Evolutionary conservation across 2,888 invertebrate species (phyloP).

Genomic region (Cryptophagus acutangulus): DNA sequence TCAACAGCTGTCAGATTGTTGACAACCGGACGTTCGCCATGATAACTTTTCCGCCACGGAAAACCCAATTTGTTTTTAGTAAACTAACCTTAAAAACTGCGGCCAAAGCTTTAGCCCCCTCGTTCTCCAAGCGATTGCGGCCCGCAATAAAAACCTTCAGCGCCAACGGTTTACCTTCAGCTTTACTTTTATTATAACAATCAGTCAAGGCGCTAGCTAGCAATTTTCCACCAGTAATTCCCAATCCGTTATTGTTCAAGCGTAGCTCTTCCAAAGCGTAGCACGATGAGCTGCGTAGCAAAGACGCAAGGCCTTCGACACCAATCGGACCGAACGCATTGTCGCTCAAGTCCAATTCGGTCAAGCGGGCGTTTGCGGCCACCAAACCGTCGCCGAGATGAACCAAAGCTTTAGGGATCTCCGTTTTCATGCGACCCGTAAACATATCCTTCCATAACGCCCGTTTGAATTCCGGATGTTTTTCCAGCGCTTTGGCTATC

Average conservation of each 20-base stretch:
- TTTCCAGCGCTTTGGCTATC: slow-evolving; percentile 73
- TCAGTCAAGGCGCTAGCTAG: slow-evolving; percentile 71
- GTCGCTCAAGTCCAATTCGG: slow-evolving; percentile 88
- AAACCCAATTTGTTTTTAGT: slow-evolving; percentile 4
- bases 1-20: not conserved
- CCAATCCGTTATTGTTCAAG: slow-evolving; percentile 96
- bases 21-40: too few relatives aligned
- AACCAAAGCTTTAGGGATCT: slow-evolving; percentile 89
- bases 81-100: slow-evolving; percentile 67
- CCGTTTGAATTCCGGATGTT: slow-evolving; percentile 70
- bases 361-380: slow-evolving; percentile 69
- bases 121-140: slow-evolving; percentile 90
- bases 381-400: slow-evolving; percentile 78
- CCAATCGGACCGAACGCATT: slow-evolving; percentile 97
- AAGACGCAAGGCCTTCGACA: slow-evolving; percentile 76
- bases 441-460: slow-evolving; percentile 97
- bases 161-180: slow-evolving; percentile 63
- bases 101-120: slow-evolving; percentile 82
- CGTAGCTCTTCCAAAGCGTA: slow-evolving; percentile 75
- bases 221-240: slow-evolving; percentile 81
- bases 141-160: slow-evolving; percentile 87
- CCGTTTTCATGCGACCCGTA: slow-evolving; percentile 89
- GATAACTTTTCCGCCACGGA: too few relatives aligned
- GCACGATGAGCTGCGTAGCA: slow-evolving; percentile 80
- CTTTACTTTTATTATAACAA: slow-evolving; percentile 61